A percentile compares a stretch with the other conserved stretches of the same genome.
phyloP scores from a whole-genome alignment of 2,113 vertebrate genomes.

The Seriola aureovittata region DNA sequence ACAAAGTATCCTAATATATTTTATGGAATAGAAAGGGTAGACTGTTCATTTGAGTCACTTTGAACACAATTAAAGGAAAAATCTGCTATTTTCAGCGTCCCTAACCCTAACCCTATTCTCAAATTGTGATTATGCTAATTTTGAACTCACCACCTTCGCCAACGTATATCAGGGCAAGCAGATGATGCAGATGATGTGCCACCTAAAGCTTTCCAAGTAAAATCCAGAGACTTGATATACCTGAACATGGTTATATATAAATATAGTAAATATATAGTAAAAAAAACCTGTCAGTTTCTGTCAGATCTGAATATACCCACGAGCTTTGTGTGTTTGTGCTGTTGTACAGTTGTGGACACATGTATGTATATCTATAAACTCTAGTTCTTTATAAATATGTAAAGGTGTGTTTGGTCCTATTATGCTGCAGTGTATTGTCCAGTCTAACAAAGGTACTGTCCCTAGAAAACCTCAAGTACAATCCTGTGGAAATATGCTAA shows the following conservation, averaged over 20 bases:
- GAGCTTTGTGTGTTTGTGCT: too few species aligned
- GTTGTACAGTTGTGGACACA: too few species aligned
- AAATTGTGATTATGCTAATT: not conserved
- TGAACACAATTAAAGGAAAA: not conserved
- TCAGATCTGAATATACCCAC: too few species aligned
- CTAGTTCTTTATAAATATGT: not conserved
- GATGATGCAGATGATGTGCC: not conserved
- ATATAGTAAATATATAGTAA: too few species aligned
- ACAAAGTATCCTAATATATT: not conserved
- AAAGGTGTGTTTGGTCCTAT: conserved; percentile 1
- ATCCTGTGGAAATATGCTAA: conserved; percentile 56
- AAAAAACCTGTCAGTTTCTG: too few species aligned
- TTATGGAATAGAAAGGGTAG: not conserved
- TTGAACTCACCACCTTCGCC: not conserved
- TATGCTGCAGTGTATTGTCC: conserved; percentile 9
- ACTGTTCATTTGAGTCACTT: not conserved
- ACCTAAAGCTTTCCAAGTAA: not conserved
- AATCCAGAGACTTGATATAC: too few species aligned
- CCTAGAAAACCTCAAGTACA: conserved; percentile 42
- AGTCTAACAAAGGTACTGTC: conserved; percentile 17
- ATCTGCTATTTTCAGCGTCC: not conserved
- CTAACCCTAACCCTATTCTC: not conserved
- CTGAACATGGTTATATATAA: too few species aligned
- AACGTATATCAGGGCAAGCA: not conserved
- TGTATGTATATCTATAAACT: not conserved